Evolutionary conservation across 2,888 invertebrate genomes (phyloP).

Genomic region (Petrophora chlorosata): DNA sequence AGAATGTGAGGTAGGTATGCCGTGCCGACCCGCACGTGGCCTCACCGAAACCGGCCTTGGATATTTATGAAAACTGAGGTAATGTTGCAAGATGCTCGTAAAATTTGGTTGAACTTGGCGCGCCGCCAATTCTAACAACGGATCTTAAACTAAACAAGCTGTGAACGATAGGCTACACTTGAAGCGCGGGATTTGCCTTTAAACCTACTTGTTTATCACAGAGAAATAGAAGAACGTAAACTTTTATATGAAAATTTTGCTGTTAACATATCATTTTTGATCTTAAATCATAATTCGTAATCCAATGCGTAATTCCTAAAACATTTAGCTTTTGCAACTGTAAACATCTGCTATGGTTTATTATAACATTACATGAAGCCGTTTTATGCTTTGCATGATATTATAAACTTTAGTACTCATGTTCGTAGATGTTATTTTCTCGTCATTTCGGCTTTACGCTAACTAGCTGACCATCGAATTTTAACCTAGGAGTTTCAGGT

Average conservation of each 20-base stretch:
- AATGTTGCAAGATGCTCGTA: slow-evolving; percentile 76
- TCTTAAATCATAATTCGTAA: background rate
- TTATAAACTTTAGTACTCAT: too few species aligned
- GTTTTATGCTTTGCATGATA: too few species aligned
- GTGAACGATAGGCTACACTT: slow-evolving; percentile 59
- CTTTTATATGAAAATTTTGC: slow-evolving; percentile 14
- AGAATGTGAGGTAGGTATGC: slow-evolving; percentile 26
- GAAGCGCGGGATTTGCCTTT: slow-evolving; percentile 43
- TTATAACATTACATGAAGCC: too few species aligned
- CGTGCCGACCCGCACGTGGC: slow-evolving; percentile 50
- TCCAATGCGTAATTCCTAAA: slow-evolving; percentile 5
- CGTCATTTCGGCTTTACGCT: too few species aligned
- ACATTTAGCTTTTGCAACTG: slow-evolving; percentile 7
- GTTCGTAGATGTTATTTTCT: too few species aligned
- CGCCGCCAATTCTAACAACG: slow-evolving; percentile 64
- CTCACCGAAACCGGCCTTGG: slow-evolving; percentile 59
- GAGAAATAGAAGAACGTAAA: slow-evolving; percentile 28
- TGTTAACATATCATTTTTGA: slow-evolving; percentile 7
- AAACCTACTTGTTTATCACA: slow-evolving; percentile 32
- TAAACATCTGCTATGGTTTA: too few species aligned
- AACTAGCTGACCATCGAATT: too few species aligned
- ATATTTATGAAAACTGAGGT: slow-evolving; percentile 80
- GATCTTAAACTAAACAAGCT: slow-evolving; percentile 65
- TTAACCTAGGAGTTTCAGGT: too few species aligned
- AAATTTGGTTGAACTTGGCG: slow-evolving; percentile 72